Conservation (phyloP, 2,888 invertebrate species). For the Amphipyra berbera region DNA sequence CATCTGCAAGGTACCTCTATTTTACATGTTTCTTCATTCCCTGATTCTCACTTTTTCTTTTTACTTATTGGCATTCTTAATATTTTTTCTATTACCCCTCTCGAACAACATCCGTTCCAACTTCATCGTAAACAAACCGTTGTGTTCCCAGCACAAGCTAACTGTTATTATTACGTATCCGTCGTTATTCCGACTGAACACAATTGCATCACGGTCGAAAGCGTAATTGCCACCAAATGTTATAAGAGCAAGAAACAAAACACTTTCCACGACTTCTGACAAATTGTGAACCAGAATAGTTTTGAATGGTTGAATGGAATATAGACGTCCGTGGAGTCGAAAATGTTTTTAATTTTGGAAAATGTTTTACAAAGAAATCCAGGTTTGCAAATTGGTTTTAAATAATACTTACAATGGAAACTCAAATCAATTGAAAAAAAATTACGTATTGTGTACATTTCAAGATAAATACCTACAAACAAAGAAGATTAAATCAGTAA, state of each 20-base stretch:
- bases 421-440: too few species aligned
- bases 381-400: too few species aligned
- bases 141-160: slow-evolving; percentile 47
- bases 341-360: neutral
- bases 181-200: slow-evolving; percentile 58
- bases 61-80: too few species aligned
- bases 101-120: neutral
- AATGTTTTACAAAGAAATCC: too few species aligned
- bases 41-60: too few species aligned
- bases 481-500: too few species aligned
- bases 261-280: slow-evolving; percentile 75
- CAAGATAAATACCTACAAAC: too few species aligned
- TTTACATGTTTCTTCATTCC: too few species aligned
- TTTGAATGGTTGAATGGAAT: slow-evolving; percentile 32
- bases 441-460: too few species aligned
- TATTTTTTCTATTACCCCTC: too few species aligned
- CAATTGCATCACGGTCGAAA: slow-evolving; percentile 84
- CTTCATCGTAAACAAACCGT: slow-evolving; percentile 21
- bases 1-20: too few species aligned
- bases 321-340: slow-evolving; percentile 28
- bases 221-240: slow-evolving; percentile 77
- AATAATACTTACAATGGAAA: too few species aligned
- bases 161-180: slow-evolving; percentile 57
- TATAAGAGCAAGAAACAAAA: slow-evolving; percentile 78
- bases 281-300: slow-evolving; percentile 33